phyloP scores from a whole-genome alignment of 2,888 invertebrate species.

The Lumbricus terrestris region DNA sequence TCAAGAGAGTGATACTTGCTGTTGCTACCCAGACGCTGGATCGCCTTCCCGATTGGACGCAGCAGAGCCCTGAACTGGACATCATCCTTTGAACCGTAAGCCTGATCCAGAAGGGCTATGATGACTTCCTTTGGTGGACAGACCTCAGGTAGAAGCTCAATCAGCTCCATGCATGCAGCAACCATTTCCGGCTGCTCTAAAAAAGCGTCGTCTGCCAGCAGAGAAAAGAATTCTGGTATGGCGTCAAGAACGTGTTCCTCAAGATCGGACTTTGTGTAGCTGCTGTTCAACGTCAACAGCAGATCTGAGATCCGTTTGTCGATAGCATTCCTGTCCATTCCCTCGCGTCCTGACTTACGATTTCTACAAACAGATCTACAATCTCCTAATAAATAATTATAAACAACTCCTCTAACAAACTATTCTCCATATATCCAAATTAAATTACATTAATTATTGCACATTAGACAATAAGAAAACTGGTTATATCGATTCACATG shows the following conservation, averaged over 20 bases:
- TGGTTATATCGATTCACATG: too few relatives aligned
- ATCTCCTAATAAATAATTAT: neutral
- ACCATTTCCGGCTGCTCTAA: neutral
- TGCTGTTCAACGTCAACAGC: neutral
- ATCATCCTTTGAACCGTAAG: conserved; percentile 13
- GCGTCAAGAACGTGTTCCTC: conserved; percentile 13
- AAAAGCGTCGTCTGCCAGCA: conserved; percentile 9
- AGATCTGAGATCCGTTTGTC: neutral
- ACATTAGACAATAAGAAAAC: too few relatives aligned
- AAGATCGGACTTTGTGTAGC: neutral
- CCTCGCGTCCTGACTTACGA: neutral
- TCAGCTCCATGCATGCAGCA: neutral
- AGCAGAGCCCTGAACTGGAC: conserved; percentile 8
- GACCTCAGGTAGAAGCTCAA: conserved; percentile 13
- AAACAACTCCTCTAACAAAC: neutral
- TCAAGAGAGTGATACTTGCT: neutral
- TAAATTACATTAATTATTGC: too few relatives aligned
- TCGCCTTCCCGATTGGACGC: neutral
- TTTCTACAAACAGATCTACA: neutral
- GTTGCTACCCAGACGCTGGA: neutral
- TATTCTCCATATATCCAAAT: too few relatives aligned
- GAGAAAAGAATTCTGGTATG: conserved; percentile 4
- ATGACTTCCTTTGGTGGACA: conserved; percentile 28
- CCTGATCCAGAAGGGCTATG: conserved; percentile 27
- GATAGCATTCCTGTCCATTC: conserved; percentile 7